phyloP scores from a whole-genome alignment of 2,797 vertebrate species.

The Acanthurus lineatus region DNA sequence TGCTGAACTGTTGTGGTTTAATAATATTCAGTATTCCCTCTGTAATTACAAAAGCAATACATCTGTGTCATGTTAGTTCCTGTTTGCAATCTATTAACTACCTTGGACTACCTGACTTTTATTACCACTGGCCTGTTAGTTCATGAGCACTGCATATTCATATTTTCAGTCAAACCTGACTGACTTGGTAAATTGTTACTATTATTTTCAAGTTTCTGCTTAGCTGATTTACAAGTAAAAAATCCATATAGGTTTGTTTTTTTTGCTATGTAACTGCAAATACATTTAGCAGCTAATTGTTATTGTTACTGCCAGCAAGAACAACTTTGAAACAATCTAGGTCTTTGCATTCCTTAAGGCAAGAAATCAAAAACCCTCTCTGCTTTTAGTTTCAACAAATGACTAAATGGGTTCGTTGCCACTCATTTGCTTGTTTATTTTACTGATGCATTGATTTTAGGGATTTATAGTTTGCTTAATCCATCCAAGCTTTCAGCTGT shows the following conservation, averaged over 20 bases:
- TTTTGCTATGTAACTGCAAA: slow-evolving; percentile 1
- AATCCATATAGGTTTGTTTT: slow-evolving; percentile 2
- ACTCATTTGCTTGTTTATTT: slow-evolving; percentile 52
- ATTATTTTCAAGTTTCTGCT: background rate
- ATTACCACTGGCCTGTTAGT: background rate
- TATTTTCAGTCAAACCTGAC: background rate
- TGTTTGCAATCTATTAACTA: no score
- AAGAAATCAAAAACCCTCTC: slow-evolving; percentile 13
- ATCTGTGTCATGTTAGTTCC: background rate
- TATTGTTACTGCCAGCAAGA: slow-evolving; percentile 35
- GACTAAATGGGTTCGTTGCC: slow-evolving; percentile 34
- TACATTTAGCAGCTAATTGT: slow-evolving; percentile 27
- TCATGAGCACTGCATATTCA: background rate
- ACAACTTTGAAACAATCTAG: background rate
- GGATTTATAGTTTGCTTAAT: slow-evolving; percentile 52
- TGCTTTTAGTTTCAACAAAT: slow-evolving; percentile 38
- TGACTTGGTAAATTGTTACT: background rate
- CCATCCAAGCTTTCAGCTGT: slow-evolving; percentile 29
- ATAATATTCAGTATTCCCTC: background rate
- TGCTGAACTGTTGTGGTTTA: background rate
- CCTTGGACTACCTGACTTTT: background rate
- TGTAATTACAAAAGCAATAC: background rate
- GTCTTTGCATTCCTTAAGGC: slow-evolving; percentile 27
- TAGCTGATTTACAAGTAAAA: background rate
- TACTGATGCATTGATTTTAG: slow-evolving; percentile 29